Evolutionary conservation across 1,140 invertebrate species (phyloP), one percentile per base, ranked within the genome.

Genomic region (Caenorhabditis brenneri): DNA sequence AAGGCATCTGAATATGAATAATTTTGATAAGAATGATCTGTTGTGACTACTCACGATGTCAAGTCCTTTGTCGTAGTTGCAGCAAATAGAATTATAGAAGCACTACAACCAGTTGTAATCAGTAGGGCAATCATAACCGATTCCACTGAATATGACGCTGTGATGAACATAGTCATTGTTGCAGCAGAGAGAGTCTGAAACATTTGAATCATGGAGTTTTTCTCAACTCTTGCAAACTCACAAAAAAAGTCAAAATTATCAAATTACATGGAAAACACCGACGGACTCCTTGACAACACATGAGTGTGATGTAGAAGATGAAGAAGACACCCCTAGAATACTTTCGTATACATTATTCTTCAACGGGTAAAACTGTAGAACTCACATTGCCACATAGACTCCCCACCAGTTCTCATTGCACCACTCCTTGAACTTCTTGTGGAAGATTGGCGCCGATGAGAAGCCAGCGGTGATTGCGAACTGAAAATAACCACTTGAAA

Each of bases 251-350:
- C n/a, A 89, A 88, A 22, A 85, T 82, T 46, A 90, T 88, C 24
- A 90, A 78, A 55, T 90, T 90, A 3, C 84, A 58, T 12, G 89
- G 89, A 60, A 89, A 90, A 12, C 53, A 82, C 5, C 89, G 83
- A 27, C 89, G 89, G 49, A 90, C 90, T 46, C 69, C 65, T 81
- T 90, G 89, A 84, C 89, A 90, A 83, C 89, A 90, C 80, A 90
- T 87, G 29, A 90, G 84, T 15, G 81, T 88, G n/a, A 90, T 53
- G 85, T 89, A 89, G 51, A 89, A 85, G n/a, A 89, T 85, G n/a
- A 89, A 74, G 42, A 89, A 90, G n/a, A 79, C 80, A n/a, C 65
- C 86, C 81, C 87, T 88, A 85, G 80, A 88, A 88, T 81, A 42
- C 42, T 60, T 22, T 83, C 29, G 84, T 88, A 22, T 39, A 80